These are phyloP conservation scores for Synchiropus splendidus DNA, from an alignment of 2,113 vertebrate species.

Conservation along the genomic window DNA sequence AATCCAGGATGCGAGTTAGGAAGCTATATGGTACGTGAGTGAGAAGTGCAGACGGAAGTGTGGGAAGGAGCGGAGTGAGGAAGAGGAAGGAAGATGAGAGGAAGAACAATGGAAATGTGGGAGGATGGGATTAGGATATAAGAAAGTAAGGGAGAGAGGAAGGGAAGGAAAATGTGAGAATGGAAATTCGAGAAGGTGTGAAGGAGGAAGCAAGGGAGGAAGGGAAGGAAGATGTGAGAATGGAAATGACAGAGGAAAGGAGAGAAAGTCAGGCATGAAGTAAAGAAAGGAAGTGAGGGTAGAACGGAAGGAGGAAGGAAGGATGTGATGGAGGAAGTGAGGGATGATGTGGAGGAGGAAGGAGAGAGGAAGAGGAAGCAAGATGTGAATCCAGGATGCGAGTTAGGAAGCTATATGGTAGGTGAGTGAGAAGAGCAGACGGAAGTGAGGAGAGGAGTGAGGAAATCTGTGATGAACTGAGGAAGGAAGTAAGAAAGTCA, in stretches of 20 bases:
- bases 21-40: no score
- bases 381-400: conserved; percentile 1
- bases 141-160: no score
- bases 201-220: neutral
- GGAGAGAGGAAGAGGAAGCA: conserved; percentile 1
- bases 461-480: conserved; percentile 4
- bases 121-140: conserved; percentile 3
- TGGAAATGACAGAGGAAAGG: conserved; percentile 4
- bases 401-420: no score
- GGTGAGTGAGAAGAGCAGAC: no score
- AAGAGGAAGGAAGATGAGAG: conserved; percentile 8
- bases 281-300: no score
- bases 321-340: neutral
- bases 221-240: neutral
- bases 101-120: no score
- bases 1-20: neutral
- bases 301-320: no score
- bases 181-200: no score
- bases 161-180: no score
- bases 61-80: no score
- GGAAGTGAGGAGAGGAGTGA: no score
- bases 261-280: neutral
- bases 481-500: conserved; percentile 1
- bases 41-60: no score
- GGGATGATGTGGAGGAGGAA: conserved; percentile 1